phyloP scores from a whole-genome alignment of 2,797 vertebrate genomes.

The Sitta carolinensis region DNA sequence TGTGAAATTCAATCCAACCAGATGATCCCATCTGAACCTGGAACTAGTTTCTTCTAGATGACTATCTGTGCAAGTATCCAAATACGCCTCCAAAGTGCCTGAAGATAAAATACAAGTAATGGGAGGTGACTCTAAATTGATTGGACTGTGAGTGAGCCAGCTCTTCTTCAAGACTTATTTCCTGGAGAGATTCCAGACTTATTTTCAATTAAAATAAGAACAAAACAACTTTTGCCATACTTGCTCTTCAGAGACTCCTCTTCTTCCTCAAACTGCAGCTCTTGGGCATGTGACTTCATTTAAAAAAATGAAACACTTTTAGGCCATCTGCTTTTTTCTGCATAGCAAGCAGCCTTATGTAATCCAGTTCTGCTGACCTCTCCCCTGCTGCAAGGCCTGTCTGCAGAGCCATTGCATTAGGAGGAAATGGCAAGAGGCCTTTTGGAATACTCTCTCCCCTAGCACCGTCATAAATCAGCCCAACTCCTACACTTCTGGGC shows the following conservation, averaged over 20 bases:
- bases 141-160: conserved; percentile 8
- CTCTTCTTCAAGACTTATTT: conserved; percentile 17
- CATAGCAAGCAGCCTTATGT: conserved; percentile 58
- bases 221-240: background rate
- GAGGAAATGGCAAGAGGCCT: conserved; percentile 46
- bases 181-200: conserved; percentile 12
- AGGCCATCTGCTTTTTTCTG: conserved; percentile 52
- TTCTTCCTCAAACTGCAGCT: conserved; percentile 30
- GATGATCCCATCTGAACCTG: background rate
- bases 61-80: background rate
- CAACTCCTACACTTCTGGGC: conserved; percentile 53
- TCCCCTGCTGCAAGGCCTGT: background rate
- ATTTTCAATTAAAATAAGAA: conserved; percentile 13
- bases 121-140: conserved; percentile 17
- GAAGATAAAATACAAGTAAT: conserved; percentile 1
- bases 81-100: background rate
- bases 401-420: background rate
- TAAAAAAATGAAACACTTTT: conserved; percentile 50
- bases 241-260: background rate
- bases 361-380: conserved; percentile 57
- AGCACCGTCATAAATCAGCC: conserved; percentile 21
- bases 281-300: background rate
- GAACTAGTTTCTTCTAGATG: conserved; percentile 5
- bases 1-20: background rate
- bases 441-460: conserved; percentile 3